These are phyloP conservation scores for Chrysemys picta DNA, from an alignment of 2,113 vertebrate species.

Conservation along the genomic window DNA sequence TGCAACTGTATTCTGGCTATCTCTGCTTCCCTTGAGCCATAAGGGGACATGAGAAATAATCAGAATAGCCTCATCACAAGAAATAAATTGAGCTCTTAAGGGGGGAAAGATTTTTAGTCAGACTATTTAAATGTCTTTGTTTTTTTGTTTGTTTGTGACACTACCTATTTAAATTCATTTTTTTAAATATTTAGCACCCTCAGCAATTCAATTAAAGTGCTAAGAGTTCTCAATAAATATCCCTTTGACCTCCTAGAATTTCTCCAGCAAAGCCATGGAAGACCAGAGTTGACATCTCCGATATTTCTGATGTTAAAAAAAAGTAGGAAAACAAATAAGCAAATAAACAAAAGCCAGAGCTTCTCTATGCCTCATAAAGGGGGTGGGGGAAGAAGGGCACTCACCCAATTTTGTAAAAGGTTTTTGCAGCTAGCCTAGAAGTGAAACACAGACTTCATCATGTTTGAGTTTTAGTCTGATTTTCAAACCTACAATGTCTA, in stretches of 20 bases:
- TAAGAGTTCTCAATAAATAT: not conserved
- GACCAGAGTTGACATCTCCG: not conserved
- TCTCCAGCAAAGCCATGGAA: not conserved
- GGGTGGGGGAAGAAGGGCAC: not conserved
- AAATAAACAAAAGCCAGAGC: not conserved
- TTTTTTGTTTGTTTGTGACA: not conserved
- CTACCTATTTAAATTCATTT: not conserved
- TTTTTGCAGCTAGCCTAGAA: not conserved
- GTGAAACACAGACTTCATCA: not conserved
- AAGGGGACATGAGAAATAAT: fast-evolving
- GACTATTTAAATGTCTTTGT: not conserved
- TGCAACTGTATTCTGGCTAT: not conserved
- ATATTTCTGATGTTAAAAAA: not conserved
- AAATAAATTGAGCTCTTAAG: not conserved
- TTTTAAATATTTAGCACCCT: not conserved
- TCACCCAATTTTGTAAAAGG: not conserved
- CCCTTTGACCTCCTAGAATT: not conserved
- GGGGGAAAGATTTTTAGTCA: not conserved
- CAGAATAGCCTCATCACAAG: not conserved
- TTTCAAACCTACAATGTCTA: not conserved
- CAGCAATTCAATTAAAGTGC: not conserved
- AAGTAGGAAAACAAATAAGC: not conserved
- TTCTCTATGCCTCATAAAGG: not conserved
- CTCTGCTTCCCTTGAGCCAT: not conserved
- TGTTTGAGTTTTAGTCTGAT: not conserved